phyloP scores from a whole-genome alignment of 2,113 vertebrate genomes.

The Mormyrus iriodes region DNA sequence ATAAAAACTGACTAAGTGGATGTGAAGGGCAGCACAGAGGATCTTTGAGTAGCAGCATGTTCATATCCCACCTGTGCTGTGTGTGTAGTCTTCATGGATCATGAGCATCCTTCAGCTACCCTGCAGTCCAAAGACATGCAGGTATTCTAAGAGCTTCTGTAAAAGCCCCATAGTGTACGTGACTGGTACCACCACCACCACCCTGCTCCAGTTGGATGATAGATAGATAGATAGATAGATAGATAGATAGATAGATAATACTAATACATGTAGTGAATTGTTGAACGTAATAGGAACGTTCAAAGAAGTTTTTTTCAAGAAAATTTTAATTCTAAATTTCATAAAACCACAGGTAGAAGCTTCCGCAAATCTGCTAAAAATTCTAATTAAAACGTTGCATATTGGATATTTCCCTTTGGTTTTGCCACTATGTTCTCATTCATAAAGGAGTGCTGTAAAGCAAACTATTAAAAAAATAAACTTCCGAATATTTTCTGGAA shows the following conservation, averaged over 20 bases:
- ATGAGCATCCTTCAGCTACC: background rate
- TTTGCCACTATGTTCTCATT: background rate
- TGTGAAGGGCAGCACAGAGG: background rate
- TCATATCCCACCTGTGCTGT: background rate
- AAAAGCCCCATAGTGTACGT: background rate
- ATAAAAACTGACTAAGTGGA: background rate
- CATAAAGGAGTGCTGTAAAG: background rate
- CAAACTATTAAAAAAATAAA: background rate
- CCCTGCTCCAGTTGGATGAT: background rate
- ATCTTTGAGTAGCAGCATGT: no score
- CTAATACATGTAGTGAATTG: no score
- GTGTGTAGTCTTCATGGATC: background rate
- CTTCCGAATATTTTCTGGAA: background rate
- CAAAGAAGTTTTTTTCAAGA: background rate
- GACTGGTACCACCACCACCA: background rate
- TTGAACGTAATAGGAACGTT: no score
- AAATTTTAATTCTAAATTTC: background rate
- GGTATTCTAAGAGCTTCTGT: background rate
- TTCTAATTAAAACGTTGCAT: background rate
- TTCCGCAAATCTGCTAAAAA: background rate
- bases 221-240: background rate
- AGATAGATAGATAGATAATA: background rate
- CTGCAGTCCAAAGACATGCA: background rate
- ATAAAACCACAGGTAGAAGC: background rate
- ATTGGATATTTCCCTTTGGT: constrained; percentile 1